Base-by-base conservation (phyloP, 2,113 vertebrate species). In the Syrmaticus mikado region DNA sequence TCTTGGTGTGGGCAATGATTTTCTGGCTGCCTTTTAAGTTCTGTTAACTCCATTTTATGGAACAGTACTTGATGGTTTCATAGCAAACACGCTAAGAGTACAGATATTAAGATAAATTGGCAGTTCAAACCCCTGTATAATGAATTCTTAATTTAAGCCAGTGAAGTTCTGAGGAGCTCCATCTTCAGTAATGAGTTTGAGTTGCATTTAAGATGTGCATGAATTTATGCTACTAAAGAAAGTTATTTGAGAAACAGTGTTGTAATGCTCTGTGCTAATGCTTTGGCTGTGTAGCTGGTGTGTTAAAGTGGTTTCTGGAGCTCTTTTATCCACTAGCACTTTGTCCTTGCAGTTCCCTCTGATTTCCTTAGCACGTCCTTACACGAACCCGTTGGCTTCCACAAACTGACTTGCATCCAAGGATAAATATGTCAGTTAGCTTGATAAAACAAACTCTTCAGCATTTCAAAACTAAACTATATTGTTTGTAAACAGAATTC, bases 381-480 rank as follows among this genome's bases (percentile, higher is more conserved):
- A 86, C 4, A 81, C 72, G 95, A 97, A 93, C 94, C 45, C n/a
- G 19, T 36, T 81, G 89, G 76, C 84, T 91, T 55, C 64, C 4
- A 1, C 76, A 87, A 89, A 91, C 78, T 89, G 68, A 68, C 91
- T 95, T 86, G 34, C n/a, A 83, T 90, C 85, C 91, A 75, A 71
- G 85, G 89, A 94, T 85, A 95, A 95, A 93, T 91, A 83, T 58
- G 73, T 83, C 76, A 90, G 61, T 61, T 45, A 75, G 80, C 85
- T 72, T 93, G 87, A 93, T 94, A 78, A 92, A 91, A 86, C 70
- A 92, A 86, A 84, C 27, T 43, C 61, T n/a, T 48, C 67, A 20
- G 87, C 61, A 72, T 86, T 71, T 92, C 76, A 73, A 79, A 97
- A 72, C 76, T 86, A 20, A 95, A 73, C 61, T 52, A 24, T 22